Conservation (phyloP, 2,888 invertebrate genomes). For the Dicycla oo region DNA sequence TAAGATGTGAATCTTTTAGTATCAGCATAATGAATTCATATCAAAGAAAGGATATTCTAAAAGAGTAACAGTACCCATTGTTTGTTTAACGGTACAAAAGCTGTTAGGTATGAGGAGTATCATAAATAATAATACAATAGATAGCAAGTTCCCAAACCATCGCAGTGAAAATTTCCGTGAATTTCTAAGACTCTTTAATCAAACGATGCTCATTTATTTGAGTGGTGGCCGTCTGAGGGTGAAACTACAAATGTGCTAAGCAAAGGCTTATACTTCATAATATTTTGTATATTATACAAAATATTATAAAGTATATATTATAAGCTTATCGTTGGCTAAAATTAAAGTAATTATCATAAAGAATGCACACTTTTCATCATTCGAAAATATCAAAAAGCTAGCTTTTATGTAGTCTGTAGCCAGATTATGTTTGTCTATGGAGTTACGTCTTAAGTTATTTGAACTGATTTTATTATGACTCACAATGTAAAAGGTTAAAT, state of each 20-base stretch:
- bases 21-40: slow-evolving; percentile 33
- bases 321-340: neutral
- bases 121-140: slow-evolving; percentile 57
- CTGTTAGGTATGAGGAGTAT: slow-evolving; percentile 44
- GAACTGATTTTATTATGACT: slow-evolving; percentile 37
- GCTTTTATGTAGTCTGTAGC: slow-evolving; percentile 7
- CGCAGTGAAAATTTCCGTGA: slow-evolving; percentile 42
- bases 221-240: neutral
- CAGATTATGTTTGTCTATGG: slow-evolving; percentile 16
- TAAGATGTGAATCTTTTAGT: slow-evolving; percentile 52
- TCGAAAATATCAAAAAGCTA: slow-evolving; percentile 9
- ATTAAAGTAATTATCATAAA: slow-evolving; percentile 3
- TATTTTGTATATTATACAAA: too few species aligned
- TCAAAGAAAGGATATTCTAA: slow-evolving; percentile 63
- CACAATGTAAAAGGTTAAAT: slow-evolving; percentile 41
- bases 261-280: too few species aligned
- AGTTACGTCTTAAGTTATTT: slow-evolving; percentile 10
- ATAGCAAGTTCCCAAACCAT: slow-evolving; percentile 49
- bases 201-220: slow-evolving; percentile 52
- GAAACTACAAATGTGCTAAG: slow-evolving; percentile 22
- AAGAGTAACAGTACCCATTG: slow-evolving; percentile 61
- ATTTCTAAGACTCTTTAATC: slow-evolving; percentile 56
- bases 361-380: slow-evolving; percentile 8
- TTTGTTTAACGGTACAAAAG: slow-evolving; percentile 62
- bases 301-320: neutral